These are phyloP conservation scores for Halcyon chelicuti DNA, from an alignment of 2,797 vertebrate genomes.

Conservation along the genomic window DNA sequence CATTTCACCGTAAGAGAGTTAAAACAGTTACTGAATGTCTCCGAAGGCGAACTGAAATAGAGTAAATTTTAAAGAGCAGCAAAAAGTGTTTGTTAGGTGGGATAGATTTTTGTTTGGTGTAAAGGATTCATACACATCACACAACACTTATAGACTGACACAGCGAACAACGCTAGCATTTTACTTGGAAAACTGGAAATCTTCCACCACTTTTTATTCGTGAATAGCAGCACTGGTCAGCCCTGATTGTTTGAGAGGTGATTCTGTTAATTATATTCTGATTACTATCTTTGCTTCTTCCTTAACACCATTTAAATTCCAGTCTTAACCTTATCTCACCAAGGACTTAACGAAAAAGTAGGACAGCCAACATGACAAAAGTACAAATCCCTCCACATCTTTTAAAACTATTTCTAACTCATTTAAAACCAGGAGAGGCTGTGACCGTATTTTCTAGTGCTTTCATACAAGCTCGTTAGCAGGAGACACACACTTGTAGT, in stretches of 20 bases:
- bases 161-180: not conserved
- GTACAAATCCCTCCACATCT: not conserved
- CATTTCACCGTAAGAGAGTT: not conserved
- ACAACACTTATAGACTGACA: not conserved
- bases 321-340: conserved; percentile 18
- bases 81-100: fast-evolving
- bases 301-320: conserved; percentile 45
- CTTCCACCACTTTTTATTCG: not conserved
- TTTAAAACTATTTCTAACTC: not conserved
- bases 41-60: not conserved
- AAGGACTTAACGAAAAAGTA: conserved; percentile 21
- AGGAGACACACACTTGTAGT: not conserved
- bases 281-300: conserved; percentile 49
- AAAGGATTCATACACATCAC: not conserved
- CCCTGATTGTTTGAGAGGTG: not conserved
- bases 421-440: not conserved
- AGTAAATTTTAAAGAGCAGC: not conserved
- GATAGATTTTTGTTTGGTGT: not conserved
- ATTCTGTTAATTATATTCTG: conserved; percentile 56
- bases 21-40: not conserved
- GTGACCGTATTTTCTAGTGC: not conserved
- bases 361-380: not conserved
- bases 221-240: not conserved
- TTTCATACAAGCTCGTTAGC: not conserved
- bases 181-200: not conserved